These are phyloP conservation scores for Antechinus stuartii DNA, from an alignment of 2,113 vertebrate species.

Conservation along the genomic window DNA sequence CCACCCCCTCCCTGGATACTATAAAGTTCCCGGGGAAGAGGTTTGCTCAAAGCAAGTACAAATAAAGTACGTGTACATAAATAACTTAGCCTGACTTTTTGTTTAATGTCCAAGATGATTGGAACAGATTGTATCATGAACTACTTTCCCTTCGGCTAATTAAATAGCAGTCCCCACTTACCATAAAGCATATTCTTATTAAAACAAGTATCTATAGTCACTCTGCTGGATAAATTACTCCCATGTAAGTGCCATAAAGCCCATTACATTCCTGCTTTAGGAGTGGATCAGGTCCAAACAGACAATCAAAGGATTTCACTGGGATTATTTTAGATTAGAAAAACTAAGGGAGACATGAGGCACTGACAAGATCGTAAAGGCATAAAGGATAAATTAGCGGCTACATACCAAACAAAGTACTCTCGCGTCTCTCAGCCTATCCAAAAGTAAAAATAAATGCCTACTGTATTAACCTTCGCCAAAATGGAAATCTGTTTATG, in stretches of 20 bases:
- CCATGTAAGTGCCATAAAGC: constrained; percentile 95
- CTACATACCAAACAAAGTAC: constrained; percentile 88
- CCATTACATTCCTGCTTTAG: constrained; percentile 95
- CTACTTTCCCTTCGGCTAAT: constrained; percentile 93
- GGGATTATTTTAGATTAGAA: constrained; percentile 98
- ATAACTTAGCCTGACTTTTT: constrained; percentile 88
- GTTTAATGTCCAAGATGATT: constrained; percentile 90
- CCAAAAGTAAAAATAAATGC: constrained; percentile 75
- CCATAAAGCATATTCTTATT: constrained; percentile 95
- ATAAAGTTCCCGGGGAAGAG: constrained; percentile 82
- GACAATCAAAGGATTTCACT: constrained; percentile 99
- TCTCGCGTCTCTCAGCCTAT: constrained; percentile 70
- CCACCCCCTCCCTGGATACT: constrained; percentile 75
- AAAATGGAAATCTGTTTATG: constrained; percentile 82
- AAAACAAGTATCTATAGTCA: constrained; percentile 95
- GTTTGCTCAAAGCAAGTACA: constrained; percentile 84
- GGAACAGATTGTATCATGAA: constrained; percentile 90
- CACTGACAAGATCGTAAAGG: constrained; percentile 92
- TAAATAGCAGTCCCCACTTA: constrained; percentile 94
- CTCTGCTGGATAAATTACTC: constrained; percentile 94
- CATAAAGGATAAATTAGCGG: constrained; percentile 92
- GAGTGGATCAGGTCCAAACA: constrained; percentile 96
- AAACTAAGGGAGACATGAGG: constrained; percentile 90
- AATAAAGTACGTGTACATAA: constrained; percentile 86
- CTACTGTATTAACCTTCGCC: constrained; percentile 78